These are phyloP conservation scores for Hemibagrus wyckioides DNA, from an alignment of 2,113 vertebrate species.

Conservation along the genomic window DNA sequence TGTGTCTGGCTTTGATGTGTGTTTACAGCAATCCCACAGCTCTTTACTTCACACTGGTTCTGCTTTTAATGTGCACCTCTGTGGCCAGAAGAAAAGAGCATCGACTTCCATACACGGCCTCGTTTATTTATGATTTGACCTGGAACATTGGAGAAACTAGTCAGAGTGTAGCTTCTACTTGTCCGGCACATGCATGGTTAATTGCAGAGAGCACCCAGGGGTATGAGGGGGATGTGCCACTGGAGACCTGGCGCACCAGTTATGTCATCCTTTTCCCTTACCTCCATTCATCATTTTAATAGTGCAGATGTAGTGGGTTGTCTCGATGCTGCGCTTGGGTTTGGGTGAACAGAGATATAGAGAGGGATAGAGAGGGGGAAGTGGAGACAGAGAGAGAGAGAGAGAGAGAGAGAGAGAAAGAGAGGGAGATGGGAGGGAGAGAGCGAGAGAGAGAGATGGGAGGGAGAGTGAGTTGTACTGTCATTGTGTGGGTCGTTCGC, in stretches of 20 bases:
- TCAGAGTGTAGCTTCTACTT: not conserved
- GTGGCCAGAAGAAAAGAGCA: conserved; percentile 15
- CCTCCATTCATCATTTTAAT: conserved; percentile 51
- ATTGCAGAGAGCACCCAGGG: conserved; percentile 10
- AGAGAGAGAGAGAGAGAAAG: not conserved
- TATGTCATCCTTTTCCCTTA: conserved; percentile 41
- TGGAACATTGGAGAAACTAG: not conserved
- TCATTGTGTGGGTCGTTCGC: not conserved
- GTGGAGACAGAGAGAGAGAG: not conserved
- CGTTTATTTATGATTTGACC: not conserved
- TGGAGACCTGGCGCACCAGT: conserved; percentile 45
- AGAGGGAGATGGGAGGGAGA: not conserved
- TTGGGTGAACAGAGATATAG: not conserved
- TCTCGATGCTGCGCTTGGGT: conserved; percentile 3
- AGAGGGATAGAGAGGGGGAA: not conserved
- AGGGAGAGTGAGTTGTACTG: not conserved
- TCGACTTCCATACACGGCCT: not conserved
- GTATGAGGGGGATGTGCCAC: conserved; percentile 13
- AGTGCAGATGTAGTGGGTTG: conserved; percentile 28
- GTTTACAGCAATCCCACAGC: conserved; percentile 3
- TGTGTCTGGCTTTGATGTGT: conserved; percentile 25
- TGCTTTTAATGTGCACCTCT: conserved; percentile 34
- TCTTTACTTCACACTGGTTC: conserved; percentile 26
- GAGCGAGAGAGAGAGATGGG: not conserved
- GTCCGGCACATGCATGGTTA: conserved; percentile 27